phyloP scores from a whole-genome alignment of 1,140 invertebrate species.

The Drosophila aff. region DNA sequence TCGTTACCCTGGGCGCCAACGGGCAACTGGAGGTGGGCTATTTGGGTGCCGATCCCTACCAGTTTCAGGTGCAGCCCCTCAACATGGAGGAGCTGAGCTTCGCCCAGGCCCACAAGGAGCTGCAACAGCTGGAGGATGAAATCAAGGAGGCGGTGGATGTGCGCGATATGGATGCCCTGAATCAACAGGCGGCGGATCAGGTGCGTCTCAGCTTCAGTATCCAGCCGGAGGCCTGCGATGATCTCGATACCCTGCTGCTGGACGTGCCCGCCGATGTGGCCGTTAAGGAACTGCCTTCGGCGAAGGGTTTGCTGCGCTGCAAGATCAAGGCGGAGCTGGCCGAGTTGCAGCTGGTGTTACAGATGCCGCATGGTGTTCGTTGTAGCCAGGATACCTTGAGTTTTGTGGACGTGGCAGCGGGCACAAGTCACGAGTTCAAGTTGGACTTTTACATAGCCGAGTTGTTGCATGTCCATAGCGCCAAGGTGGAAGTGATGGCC shows the following conservation, averaged over 20 bases:
- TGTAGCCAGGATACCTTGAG: slow-evolving; percentile 71
- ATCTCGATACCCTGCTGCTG: slow-evolving; percentile 67
- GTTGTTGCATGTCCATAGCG: slow-evolving; percentile 64
- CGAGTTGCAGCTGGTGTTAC: slow-evolving; percentile 72
- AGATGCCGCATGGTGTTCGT: slow-evolving; percentile 56
- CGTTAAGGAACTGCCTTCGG: slow-evolving; percentile 70
- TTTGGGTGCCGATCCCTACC: slow-evolving; percentile 76
- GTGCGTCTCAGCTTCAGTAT: slow-evolving; percentile 71
- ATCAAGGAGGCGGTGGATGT: slow-evolving; percentile 81
- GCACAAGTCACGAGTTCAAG: slow-evolving; percentile 44
- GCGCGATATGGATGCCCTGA: slow-evolving; percentile 72
- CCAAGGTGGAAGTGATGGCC: slow-evolving; percentile 63
- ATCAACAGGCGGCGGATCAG: slow-evolving; percentile 75
- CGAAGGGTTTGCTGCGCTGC: slow-evolving; percentile 61
- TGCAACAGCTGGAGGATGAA: slow-evolving; percentile 83
- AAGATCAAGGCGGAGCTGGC: slow-evolving; percentile 61
- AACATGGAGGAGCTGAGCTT: slow-evolving; percentile 75
- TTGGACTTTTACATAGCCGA: slow-evolving; percentile 75
- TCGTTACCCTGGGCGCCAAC: slow-evolving; percentile 68
- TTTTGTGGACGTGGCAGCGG: slow-evolving; percentile 62
- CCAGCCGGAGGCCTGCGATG: slow-evolving; percentile 46
- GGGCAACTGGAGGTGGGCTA: slow-evolving; percentile 76
- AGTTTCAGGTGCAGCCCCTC: slow-evolving; percentile 78
- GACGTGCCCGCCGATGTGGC: slow-evolving; percentile 78
- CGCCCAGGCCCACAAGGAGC: slow-evolving; percentile 74